Evolutionary conservation across 2,888 invertebrate genomes (phyloP).

Genomic region (Harpalus rubripes): DNA sequence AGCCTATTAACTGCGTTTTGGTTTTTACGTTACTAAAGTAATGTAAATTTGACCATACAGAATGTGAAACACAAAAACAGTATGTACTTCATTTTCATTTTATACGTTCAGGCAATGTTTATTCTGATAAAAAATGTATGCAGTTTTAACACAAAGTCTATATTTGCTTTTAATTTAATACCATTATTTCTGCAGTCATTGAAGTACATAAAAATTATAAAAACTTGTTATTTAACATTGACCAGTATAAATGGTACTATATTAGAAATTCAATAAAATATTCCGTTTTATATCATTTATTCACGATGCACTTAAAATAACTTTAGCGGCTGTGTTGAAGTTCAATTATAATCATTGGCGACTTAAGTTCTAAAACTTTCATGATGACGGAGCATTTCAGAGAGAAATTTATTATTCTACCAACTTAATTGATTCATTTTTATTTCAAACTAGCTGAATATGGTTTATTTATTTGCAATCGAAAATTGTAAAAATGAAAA

Average conservation of each 20-base stretch:
- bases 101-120: not conserved
- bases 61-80: not conserved
- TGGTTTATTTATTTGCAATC: no score
- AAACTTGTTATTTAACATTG: not conserved
- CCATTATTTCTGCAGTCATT: not conserved
- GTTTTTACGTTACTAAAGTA: not conserved
- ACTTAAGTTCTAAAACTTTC: no score
- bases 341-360: conserved; percentile 10
- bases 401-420: no score
- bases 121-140: not conserved
- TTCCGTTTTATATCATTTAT: conserved; percentile 24
- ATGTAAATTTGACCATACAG: not conserved
- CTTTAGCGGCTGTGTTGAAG: conserved; percentile 13
- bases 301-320: conserved; percentile 19
- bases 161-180: not conserved
- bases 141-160: not conserved
- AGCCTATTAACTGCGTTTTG: no score
- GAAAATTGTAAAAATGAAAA: no score
- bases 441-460: no score
- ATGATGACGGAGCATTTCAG: no score
- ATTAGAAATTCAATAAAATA: conserved; percentile 1
- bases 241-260: not conserved
- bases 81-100: not conserved
- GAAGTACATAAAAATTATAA: not conserved
- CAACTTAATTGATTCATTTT: no score